A percentile compares a stretch with the other conserved stretches of the same genome.
These are phyloP conservation scores for Augochlora pura DNA, from an alignment of 1,140 invertebrate species.

Conservation along the genomic window DNA sequence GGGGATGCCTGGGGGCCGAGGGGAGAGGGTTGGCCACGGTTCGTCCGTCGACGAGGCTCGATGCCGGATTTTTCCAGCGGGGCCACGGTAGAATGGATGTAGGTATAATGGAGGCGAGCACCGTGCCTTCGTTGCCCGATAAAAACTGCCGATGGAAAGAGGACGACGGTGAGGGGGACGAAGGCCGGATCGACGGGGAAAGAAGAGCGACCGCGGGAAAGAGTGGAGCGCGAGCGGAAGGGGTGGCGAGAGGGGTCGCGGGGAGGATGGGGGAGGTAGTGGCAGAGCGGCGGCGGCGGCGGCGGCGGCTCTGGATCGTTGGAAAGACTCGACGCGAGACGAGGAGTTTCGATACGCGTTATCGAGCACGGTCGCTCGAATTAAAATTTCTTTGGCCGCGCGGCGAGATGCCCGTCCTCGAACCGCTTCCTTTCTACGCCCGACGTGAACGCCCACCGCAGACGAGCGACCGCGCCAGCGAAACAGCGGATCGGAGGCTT, in stretches of 20 bases:
- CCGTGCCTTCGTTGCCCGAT: constrained; percentile 63
- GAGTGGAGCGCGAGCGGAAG: constrained; percentile 11
- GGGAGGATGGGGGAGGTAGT: background rate
- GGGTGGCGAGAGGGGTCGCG: constrained; percentile 3
- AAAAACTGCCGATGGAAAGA: constrained; percentile 62
- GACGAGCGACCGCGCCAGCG: background rate
- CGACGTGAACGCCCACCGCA: constrained; percentile 43
- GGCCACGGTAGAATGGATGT: constrained; percentile 61
- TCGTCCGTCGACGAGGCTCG: constrained; percentile 42
- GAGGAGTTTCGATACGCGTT: constrained; percentile 63
- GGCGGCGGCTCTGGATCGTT: constrained; percentile 29
- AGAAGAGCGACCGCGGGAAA: constrained; percentile 50
- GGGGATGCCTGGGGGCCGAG: constrained; percentile 57
- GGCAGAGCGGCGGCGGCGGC: constrained; percentile 14
- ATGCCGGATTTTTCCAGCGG: constrained; percentile 61
- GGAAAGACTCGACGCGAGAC: constrained; percentile 56
- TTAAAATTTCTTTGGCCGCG: constrained; percentile 62
- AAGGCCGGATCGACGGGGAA: constrained; percentile 56
- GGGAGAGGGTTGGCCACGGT: constrained; percentile 25
- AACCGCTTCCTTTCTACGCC: constrained; percentile 32
- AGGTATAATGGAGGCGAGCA: constrained; percentile 65
- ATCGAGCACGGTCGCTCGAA: constrained; percentile 61
- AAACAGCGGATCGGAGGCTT: background rate
- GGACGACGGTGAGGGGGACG: constrained; percentile 52
- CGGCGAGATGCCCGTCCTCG: constrained; percentile 24